Evolutionary conservation across 1,140 invertebrate genomes (phyloP), one percentile per base, ranked within the genome.

Genomic region (Aricia agestis): DNA sequence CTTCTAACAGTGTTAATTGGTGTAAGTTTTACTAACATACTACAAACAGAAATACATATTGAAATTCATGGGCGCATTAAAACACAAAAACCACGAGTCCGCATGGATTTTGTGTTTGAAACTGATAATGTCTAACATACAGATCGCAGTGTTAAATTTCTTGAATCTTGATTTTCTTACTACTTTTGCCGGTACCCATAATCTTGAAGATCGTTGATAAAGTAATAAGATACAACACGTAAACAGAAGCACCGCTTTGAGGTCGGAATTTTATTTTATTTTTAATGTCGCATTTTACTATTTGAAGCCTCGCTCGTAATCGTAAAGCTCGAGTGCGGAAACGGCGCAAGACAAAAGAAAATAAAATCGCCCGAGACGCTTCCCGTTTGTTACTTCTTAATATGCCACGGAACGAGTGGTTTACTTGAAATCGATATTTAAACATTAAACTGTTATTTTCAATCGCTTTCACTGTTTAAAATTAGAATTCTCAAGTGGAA

Each of bases 291-390:
- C 59, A 63, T 66, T 74, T 65, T 70, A 71, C 69, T 63, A 63
- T 71, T 36, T 71, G 69, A 66, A 74, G 73, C 69, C 71, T 69
- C 65, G 66, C 67, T 74, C 73, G 69, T 71, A 74, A 74, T 67
- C 73, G 69, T 74, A 74, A 74, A 74, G 32, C 41, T 57, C 17
- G 66, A 71, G 68, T 68, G 69, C 41, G 66, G 17, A 59, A 74
- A 67, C 42, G 69, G 66, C 17, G 36, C 59, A 25, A 63, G 59
- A 63, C 59, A 63, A 63, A 25, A 19, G 59, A 63, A 41, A 74
- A 71, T 68, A 71, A 74, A 71, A 68, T 25, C 36, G 71, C 59
- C 57, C 57, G 69, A 68, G 66, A 63, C 41, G 66, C 52, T 74
- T 68, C 32, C 69, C 63, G 73, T 74, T 69, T 71, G 66, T 59